A percentile compares a stretch with the other conserved stretches of the same genome.
These are phyloP conservation scores for Pavo muticus DNA, from an alignment of 2,113 vertebrate species.

Conservation along the genomic window DNA sequence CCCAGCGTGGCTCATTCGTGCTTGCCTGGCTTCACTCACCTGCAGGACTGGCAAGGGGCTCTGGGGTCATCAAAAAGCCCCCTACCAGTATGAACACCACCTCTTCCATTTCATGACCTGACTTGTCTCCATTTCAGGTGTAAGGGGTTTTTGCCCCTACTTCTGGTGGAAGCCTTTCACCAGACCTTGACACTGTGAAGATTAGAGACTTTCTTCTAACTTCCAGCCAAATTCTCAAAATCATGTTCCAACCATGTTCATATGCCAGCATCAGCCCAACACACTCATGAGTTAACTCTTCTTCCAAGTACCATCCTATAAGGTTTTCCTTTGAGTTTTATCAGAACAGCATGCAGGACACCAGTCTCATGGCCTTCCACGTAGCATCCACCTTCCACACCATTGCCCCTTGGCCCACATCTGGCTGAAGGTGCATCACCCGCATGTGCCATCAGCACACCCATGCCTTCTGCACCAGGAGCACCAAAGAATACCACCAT, in stretches of 20 bases:
- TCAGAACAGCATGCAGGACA: neutral
- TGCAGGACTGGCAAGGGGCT: neutral
- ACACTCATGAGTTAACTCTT: neutral
- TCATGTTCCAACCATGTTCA: neutral
- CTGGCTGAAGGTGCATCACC: neutral
- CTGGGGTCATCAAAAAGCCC: neutral
- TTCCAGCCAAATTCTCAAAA: neutral
- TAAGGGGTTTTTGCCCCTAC: neutral
- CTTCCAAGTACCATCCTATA: rapidly evolving
- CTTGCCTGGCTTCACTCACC: neutral
- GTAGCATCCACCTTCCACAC: too few species aligned
- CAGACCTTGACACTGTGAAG: neutral
- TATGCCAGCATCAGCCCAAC: neutral
- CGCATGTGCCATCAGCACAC: neutral
- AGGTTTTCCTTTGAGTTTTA: neutral
- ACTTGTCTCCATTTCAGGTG: neutral
- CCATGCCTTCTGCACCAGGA: neutral
- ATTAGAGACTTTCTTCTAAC: neutral
- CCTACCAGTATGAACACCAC: neutral
- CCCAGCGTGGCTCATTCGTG: neutral
- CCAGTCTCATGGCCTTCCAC: neutral
- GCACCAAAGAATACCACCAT: neutral
- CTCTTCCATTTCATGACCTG: neutral
- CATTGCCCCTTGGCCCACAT: neutral
- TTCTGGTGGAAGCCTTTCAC: neutral